Conservation (phyloP, 2,888 invertebrate species). For the Melangyna quadrimaculata region DNA sequence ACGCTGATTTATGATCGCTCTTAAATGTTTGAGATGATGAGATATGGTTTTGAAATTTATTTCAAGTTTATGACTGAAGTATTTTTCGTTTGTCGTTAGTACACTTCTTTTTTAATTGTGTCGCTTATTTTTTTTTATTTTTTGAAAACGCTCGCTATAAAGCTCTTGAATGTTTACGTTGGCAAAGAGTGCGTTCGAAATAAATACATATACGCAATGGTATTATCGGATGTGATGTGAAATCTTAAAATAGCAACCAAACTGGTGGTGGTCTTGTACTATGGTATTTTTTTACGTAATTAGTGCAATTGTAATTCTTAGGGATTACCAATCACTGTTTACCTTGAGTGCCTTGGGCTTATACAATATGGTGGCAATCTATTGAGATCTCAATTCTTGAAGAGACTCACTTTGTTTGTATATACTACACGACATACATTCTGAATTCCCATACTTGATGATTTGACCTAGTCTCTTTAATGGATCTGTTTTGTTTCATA, state of each 20-base stretch:
- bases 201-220: slow-evolving; percentile 60
- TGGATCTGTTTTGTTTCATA: slow-evolving; percentile 53
- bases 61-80: slow-evolving; percentile 69
- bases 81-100: slow-evolving; percentile 28
- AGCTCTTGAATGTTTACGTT: background rate
- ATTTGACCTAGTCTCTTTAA: slow-evolving; percentile 68
- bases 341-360: slow-evolving; percentile 14
- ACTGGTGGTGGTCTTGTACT: slow-evolving; percentile 1
- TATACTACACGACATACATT: background rate
- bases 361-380: slow-evolving; percentile 34
- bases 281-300: slow-evolving; percentile 41
- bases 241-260: slow-evolving; percentile 53
- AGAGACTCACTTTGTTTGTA: slow-evolving; percentile 20
- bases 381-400: slow-evolving; percentile 54
- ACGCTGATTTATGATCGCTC: slow-evolving; percentile 69
- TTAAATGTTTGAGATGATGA: slow-evolving; percentile 71
- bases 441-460: slow-evolving; percentile 64
- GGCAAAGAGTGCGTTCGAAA: slow-evolving; percentile 60
- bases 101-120: slow-evolving; percentile 46
- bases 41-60: slow-evolving; percentile 69
- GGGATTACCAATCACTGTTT: slow-evolving; percentile 55
- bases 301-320: slow-evolving; percentile 44
- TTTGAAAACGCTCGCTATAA: background rate
- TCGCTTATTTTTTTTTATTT: slow-evolving; percentile 45
- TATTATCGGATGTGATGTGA: slow-evolving; percentile 62